Conservation (phyloP, 2,113 vertebrate species). For the Xenotilapia caudafasciata region DNA sequence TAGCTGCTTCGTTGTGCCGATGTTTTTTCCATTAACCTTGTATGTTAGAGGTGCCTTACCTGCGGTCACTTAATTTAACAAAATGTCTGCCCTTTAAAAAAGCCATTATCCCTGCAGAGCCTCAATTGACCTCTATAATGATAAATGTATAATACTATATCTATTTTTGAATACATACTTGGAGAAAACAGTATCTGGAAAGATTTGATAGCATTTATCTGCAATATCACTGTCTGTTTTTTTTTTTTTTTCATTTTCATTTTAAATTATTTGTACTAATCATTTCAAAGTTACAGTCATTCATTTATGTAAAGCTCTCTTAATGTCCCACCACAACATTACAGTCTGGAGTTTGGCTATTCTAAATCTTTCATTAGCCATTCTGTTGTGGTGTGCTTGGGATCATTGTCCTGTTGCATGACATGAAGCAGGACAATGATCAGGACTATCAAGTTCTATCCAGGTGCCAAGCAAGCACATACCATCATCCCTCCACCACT, state of each 20-base stretch:
- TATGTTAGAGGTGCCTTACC: constrained; percentile 20
- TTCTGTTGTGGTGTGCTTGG: not conserved
- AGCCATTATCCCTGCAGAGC: constrained; percentile 28
- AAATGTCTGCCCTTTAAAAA: constrained; percentile 14
- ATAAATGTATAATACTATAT: not conserved
- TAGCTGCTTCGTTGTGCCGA: not conserved
- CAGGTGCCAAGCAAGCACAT: not conserved
- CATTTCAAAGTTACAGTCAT: not conserved
- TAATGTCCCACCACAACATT: not conserved
- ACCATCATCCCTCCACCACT: not conserved
- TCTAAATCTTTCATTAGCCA: not conserved
- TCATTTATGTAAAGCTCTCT: not conserved
- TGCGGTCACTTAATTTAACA: constrained; percentile 41
- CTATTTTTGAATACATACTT: not conserved
- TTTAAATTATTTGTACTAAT: not conserved
- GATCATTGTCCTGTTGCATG: not conserved
- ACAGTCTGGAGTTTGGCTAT: not conserved
- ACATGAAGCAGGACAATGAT: not conserved
- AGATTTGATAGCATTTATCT: not conserved
- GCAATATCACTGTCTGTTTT: not conserved
- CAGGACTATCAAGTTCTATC: not conserved
- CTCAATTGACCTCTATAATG: constrained; percentile 7
- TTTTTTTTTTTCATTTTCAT: not conserved
- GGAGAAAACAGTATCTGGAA: not conserved
- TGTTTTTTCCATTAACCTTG: constrained; percentile 47